phyloP scores from a whole-genome alignment of 2,113 vertebrate species.

The Cranoglanis bouderius region DNA sequence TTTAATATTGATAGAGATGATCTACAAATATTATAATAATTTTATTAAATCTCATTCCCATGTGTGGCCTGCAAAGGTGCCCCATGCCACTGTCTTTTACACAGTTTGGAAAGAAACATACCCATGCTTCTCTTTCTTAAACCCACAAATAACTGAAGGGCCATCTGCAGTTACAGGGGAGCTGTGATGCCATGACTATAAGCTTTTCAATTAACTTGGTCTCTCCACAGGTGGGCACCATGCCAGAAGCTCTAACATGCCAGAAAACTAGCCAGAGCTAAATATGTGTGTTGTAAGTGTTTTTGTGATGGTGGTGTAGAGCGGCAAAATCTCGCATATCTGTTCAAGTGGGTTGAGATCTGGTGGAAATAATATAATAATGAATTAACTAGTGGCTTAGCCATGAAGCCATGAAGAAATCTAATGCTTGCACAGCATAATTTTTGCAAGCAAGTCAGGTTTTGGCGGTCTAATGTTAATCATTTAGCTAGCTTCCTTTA shows the following conservation, averaged over 20 bases:
- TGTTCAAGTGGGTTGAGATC: not conserved
- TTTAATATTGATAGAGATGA: not conserved
- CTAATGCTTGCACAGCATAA: not conserved
- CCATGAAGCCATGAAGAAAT: not conserved
- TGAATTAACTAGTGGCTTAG: not conserved
- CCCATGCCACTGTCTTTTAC: not conserved
- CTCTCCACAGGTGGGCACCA: not conserved
- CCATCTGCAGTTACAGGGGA: not conserved
- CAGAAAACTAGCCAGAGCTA: not conserved
- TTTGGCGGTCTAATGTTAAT: not conserved
- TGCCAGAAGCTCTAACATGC: not conserved
- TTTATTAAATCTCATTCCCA: not conserved
- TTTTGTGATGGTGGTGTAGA: not conserved
- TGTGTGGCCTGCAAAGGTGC: not conserved
- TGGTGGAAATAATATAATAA: not conserved
- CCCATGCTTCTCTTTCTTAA: not conserved
- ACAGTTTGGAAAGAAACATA: not conserved
- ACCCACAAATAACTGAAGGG: not conserved
- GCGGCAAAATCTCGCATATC: not conserved
- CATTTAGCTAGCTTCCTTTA: not conserved
- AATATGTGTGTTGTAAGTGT: not conserved
- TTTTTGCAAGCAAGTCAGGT: not conserved
- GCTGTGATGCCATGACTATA: not conserved
- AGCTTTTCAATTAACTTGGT: not conserved
- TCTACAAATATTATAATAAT: not conserved